Base-by-base conservation (phyloP, 2,797 vertebrate genomes). In the Chaenodraco wilsoni region DNA sequence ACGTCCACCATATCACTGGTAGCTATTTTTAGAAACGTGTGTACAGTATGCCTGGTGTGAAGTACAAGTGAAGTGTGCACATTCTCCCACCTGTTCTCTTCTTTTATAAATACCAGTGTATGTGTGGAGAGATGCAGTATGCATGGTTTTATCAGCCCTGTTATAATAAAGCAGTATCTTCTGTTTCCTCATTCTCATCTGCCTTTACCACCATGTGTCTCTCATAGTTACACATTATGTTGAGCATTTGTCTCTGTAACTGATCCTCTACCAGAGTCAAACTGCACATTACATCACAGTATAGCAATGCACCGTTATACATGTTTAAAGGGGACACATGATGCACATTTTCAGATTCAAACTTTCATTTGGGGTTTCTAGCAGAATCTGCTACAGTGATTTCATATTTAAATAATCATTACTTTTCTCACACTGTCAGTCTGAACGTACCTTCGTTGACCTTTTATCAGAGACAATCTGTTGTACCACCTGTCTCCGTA, bases 161-260 rank as follows among this genome's bases (percentile, higher is more conserved):
- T 71, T 55, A 16, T 55, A 37, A 46, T 23, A 52, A 84, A 49
- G 51, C 74, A 62, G 17, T 45, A 45, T 23, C 56, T 62, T 72
- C 60, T 80, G 62, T 49, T 52, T 58, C 3, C 12, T 78, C 81
- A 82, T 76, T 57, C 37, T 68, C 23, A 27, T 67, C 41, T 63
- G 23, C 40, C 44, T 50, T 71, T 79, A 72, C 76, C 76, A 68
- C 52, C 84, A 60, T 68, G 31, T 69, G 41, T 82, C 21, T 72
- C 33, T 56, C 43, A 37, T 21, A 74, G 49, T 27, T 5, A 27
- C 43, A 52, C n/a, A 19, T 51, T 10, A 44, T 3, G 3, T 16
- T 69, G n/a, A 49, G 40, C 44, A 27, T 31, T 31, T 46, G 19
- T 3, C 14, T 9, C 41, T 62, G 43, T 46, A 43, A 48, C 5